phyloP scores from a whole-genome alignment of 1,140 invertebrate species.

The Melipona quadrifasciata region DNA sequence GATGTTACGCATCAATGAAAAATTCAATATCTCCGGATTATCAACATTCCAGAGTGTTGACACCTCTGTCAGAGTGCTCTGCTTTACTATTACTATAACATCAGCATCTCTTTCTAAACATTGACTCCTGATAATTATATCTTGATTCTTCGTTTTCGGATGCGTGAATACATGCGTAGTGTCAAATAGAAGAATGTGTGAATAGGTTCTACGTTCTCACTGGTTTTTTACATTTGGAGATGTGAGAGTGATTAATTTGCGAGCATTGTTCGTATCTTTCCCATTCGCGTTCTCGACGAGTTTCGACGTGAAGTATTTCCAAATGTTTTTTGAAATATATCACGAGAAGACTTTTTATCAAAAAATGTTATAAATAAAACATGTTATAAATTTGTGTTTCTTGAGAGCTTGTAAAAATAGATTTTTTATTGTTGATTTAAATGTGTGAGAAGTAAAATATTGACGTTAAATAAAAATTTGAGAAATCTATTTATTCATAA shows the following conservation, averaged over 20 bases:
- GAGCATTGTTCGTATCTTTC: conserved; percentile 6
- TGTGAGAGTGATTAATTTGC: conserved; percentile 23
- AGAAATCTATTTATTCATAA: not conserved
- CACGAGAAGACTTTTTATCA: not conserved
- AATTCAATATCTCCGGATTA: conserved; percentile 69
- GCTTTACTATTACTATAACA: conserved; percentile 48
- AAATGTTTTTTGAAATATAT: not conserved
- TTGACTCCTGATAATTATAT: conserved; percentile 1
- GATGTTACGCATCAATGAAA: conserved; percentile 46
- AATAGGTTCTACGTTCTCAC: conserved; percentile 41
- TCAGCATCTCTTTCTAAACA: conserved; percentile 18
- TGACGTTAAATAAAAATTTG: not conserved
- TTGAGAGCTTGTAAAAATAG: not conserved
- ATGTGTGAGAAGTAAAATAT: not conserved
- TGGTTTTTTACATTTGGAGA: conserved; percentile 17
- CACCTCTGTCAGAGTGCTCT: conserved; percentile 74
- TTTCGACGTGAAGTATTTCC: not conserved
- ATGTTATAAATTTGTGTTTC: not conserved
- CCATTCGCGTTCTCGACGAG: not conserved
- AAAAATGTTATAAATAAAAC: not conserved
- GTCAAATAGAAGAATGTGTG: conserved; percentile 48
- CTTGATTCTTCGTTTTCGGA: conserved; percentile 34
- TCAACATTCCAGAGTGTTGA: conserved; percentile 80
- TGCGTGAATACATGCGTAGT: conserved; percentile 13
- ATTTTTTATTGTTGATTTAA: not conserved